Conservation (phyloP, 2,797 vertebrate genomes). For the Pelochelys cantorii region DNA sequence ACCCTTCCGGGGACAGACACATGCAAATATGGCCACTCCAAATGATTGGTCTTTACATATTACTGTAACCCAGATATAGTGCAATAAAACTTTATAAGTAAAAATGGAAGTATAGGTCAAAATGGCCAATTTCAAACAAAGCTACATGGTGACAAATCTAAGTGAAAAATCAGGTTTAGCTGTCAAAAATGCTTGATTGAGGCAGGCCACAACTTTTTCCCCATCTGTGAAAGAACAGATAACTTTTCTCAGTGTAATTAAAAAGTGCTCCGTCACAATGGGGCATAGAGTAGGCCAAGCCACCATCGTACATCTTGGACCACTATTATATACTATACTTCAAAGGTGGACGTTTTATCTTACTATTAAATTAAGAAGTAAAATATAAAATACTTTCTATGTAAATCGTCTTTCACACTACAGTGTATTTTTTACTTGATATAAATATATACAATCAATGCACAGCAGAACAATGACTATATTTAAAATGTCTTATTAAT, state of each 20-base stretch:
- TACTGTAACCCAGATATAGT: slow-evolving; percentile 80
- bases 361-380: neutral
- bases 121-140: slow-evolving; percentile 92
- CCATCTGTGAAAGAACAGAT: slow-evolving; percentile 86
- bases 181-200: slow-evolving; percentile 82
- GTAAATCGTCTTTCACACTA: neutral
- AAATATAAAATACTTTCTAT: neutral
- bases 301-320: slow-evolving; percentile 78
- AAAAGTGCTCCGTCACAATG: slow-evolving; percentile 86
- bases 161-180: slow-evolving; percentile 75
- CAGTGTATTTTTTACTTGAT: neutral
- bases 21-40: slow-evolving; percentile 87
- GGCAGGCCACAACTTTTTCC: slow-evolving; percentile 79
- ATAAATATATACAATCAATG: neutral
- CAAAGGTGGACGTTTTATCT: slow-evolving; percentile 72
- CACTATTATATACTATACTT: slow-evolving; percentile 74
- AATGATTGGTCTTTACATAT: slow-evolving; percentile 75
- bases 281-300: slow-evolving; percentile 79
- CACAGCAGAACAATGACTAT: neutral
- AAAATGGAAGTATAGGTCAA: slow-evolving; percentile 77
- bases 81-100: slow-evolving; percentile 73
- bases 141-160: slow-evolving; percentile 90
- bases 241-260: slow-evolving; percentile 65
- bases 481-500: neutral
- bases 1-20: slow-evolving; percentile 97